Evolutionary conservation across 2,888 invertebrate species (phyloP), one percentile per base, ranked within the genome.

Genomic region (Drosophila emarginata): DNA sequence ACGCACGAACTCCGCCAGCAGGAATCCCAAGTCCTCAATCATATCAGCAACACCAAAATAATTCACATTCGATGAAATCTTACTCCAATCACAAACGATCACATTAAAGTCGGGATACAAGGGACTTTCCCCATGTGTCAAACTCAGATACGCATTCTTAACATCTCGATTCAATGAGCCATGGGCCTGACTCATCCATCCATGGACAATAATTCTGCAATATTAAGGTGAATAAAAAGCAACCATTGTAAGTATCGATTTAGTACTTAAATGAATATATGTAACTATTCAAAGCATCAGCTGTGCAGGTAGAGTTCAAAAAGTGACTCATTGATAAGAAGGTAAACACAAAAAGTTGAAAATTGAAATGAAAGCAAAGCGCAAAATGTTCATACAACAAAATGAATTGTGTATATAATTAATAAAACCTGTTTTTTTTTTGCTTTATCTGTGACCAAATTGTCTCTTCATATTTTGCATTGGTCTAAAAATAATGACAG

Each of bases 141-240:
- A 65, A 56, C 88, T 87, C 9, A 91, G 77, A 77, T 91, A 91
- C n/a, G 91, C 91, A 59, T 81, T 86, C 70, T 91, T 91, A 14
- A 91, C 84, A 57, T 85, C 89, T 50, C 90, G 87, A 85, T 89
- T 90, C 50, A 90, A 84, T 2, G 89, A 84, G 2, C 89, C 90
- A 51, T 87, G 90, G n/a, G 89, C 89, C 71, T 90, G 90, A 85
- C 91, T 91, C 89, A 90, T 91, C 91, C 91, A 91, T 32, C 91
- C 91, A 36, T 91, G 91, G 64, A 91, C 90, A 64, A 91, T 87
- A 56, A 91, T 89, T 87, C 91, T 91, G 85, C 18, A 78, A 80
- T 12, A 72, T 66, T 7, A 61, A 51, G 40, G 57, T 45, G 61
- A 36, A 63, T 2, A 56, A 18, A 14, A 21, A 9, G 11, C 11